Evolutionary conservation across 2,113 vertebrate species (phyloP), one percentile per base, ranked within the genome.

Genomic region (Tonatia bakeri): DNA sequence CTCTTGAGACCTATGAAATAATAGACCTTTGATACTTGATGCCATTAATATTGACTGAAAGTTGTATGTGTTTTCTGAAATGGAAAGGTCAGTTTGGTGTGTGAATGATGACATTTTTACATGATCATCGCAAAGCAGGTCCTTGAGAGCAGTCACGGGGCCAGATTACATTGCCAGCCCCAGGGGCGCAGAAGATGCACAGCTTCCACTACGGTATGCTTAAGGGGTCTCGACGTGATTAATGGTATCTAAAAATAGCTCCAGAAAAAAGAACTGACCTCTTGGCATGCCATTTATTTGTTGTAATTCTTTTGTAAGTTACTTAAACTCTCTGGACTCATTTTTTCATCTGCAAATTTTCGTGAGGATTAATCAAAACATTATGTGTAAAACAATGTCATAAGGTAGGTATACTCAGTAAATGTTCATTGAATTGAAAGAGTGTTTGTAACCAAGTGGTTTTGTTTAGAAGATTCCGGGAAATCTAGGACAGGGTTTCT

Each of bases 401-500:
- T 26, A 73, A 67, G 10, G 64, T 67, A 67, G 31, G 33, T 38
- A 82, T 31, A 86, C 14, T 90, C 20, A 69, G 38, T 54, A 85
- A 89, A 50, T 67, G 26, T 33, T 75, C 15, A 80, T 7, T 45
- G 36, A 86, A 75, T 26, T 45, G 20, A 92, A 69, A 94, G 22
- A 82, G 7, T 19, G 2, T 64, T 22, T 75, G 8, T 20, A 20
- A 79, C 31, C 47, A 56, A 12, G 7, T 93, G 52, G 52, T 43
- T 91, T 83, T 94, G 36, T 69, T 50, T 36, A 54, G 40, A 89
- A 85, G 45, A 86, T 43, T 45, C 28, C 28, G 19, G 54, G 47
- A 76, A 76, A 93, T 93, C 65, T 72, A 89, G 20, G 52, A 86
- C 19, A 72, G 5, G 5, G 45, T 56, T 92, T 87, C 65, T 94